Percentiles rank a stretch among this genome's conserved stretches.
phyloP scores from a whole-genome alignment of 2,888 invertebrate species.

The Strigamia maritima region DNA sequence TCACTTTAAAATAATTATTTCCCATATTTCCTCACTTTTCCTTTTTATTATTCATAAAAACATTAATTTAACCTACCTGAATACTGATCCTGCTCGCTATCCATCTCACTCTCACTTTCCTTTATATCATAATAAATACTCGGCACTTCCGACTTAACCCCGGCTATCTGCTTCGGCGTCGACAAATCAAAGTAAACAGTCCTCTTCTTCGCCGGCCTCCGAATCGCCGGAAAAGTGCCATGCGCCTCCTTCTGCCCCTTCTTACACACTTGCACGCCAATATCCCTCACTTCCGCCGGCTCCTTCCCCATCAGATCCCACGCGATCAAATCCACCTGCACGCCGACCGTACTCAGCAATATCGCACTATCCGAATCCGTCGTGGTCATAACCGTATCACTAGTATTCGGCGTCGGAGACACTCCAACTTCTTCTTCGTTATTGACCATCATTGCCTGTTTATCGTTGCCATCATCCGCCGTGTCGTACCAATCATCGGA shows the following conservation, averaged over 20 bases:
- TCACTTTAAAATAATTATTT: too few relatives aligned
- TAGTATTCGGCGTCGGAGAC: not conserved
- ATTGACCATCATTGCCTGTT: not conserved
- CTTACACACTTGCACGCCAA: not conserved
- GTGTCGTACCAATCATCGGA: not conserved
- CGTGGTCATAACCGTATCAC: not conserved
- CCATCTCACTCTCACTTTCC: not conserved
- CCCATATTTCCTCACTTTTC: too few relatives aligned
- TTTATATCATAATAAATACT: not conserved
- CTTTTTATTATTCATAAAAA: too few relatives aligned
- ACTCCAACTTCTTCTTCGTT: not conserved
- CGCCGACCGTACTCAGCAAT: not conserved
- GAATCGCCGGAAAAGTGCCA: not conserved
- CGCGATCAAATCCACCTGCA: not conserved
- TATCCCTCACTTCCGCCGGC: not conserved
- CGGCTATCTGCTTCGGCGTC: not conserved
- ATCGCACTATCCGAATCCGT: not conserved
- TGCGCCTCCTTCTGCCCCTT: not conserved
- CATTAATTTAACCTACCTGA: too few relatives aligned
- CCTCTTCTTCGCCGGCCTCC: not conserved
- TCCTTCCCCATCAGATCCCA: not conserved
- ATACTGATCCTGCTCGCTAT: not conserved
- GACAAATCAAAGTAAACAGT: not conserved
- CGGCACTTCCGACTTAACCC: not conserved
- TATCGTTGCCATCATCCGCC: not conserved